Evolutionary conservation across 2,113 vertebrate genomes (phyloP).

Genomic region (Pseudolaguvia tuberculata): DNA sequence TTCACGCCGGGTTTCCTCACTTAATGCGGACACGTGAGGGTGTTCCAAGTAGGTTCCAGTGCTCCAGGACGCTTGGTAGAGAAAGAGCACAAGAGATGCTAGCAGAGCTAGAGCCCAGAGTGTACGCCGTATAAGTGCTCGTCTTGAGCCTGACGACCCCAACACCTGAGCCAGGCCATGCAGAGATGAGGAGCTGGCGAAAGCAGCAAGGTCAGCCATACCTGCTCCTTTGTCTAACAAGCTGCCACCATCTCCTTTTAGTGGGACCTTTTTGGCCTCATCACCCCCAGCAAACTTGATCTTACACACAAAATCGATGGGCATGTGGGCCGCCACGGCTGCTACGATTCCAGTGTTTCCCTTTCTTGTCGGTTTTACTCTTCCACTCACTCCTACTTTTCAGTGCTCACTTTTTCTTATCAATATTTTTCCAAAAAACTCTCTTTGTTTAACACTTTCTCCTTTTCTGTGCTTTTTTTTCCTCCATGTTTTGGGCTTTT

Average conservation of each 20-base stretch:
- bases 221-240: conserved; percentile 78
- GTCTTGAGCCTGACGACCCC: conserved; percentile 66
- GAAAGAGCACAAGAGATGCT: conserved; percentile 82
- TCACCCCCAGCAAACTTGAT: conserved; percentile 96
- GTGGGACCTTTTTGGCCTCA: conserved; percentile 86
- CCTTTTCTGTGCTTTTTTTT: conserved; percentile 20
- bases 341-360: conserved; percentile 1
- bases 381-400: conserved; percentile 11
- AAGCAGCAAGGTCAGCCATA: conserved; percentile 75
- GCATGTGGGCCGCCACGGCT: conserved; percentile 86
- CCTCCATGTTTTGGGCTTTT: conserved; percentile 29
- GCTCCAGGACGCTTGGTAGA: conserved; percentile 88
- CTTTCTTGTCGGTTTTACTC: background rate
- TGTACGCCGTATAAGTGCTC: conserved; percentile 82
- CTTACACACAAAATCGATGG: conserved; percentile 99
- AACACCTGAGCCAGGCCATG: conserved; percentile 96
- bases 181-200: conserved; percentile 88
- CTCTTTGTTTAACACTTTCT: conserved; percentile 18
- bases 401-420: background rate
- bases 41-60: conserved; percentile 90
- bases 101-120: conserved; percentile 90
- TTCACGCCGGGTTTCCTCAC: conserved; percentile 79
- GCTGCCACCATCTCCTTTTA: conserved; percentile 87
- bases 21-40: conserved; percentile 85
- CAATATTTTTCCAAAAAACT: background rate